Evolutionary conservation across 2,113 vertebrate genomes (phyloP), one percentile per base, ranked within the genome.

Genomic region (Sceloporus undulatus): DNA sequence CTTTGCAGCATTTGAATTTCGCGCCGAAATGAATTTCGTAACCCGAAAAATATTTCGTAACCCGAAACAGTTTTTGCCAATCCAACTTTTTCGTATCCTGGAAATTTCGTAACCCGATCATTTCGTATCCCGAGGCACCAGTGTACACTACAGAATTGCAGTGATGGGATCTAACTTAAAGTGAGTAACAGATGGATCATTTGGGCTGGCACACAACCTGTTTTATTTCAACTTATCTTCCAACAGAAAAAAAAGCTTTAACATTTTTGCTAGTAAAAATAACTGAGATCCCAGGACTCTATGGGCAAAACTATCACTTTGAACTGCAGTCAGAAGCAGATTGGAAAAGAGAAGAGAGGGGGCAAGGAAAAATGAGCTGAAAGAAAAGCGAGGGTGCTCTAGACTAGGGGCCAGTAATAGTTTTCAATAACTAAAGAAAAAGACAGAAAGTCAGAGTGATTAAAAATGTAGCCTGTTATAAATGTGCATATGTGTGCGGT

Each of bases 401-500:
- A n/a, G n/a, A 16, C 16, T 16, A 29, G 29, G 48, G 82, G 27
- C 1, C 16, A 73, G n/a, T 16, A 56, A 25, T 19, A 23, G 11
- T 38, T n/a, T 74, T 29, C 23, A 19, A 9, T 25, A 18, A 84
- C 1, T 73, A n/a, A 56, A 84, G 52, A 84, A 48, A 14, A 83
- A 48, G 16, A 3, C 42, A 56, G n/a, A 59, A 19, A 91, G 18
- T 29, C 80, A 85, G 86, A 10, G 52, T 73, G 82, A 73, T 27
- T 78, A 52, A 0, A 84, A n/a, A 59, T 59, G 21, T 34, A 85
- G 62, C 10, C 82, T 85, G 75, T 84, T 6, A 38, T 40, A 78
- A 18, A 0, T 59, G 27, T 66, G 5, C 25, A 6, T 9, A 0
- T 38, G 14, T 66, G 5, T 34, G 5, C 5, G 62, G 8, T 9